Evolutionary conservation across 2,797 vertebrate genomes (phyloP).

Genomic region (Xiphophorus birchmanni): DNA sequence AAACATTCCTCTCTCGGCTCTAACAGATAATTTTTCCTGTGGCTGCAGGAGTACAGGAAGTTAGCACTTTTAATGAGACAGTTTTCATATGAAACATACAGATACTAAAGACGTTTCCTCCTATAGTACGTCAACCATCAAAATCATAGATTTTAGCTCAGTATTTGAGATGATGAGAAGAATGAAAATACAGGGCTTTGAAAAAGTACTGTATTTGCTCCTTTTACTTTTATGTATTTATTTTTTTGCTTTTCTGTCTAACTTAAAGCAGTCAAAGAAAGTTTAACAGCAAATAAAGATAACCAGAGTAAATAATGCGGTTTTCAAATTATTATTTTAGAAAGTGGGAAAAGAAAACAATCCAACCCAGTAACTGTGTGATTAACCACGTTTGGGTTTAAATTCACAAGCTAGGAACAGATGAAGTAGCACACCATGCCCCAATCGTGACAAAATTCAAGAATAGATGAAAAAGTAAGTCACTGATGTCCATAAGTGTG

Average conservation of each 20-base stretch:
- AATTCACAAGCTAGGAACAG: not conserved
- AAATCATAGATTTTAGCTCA: not conserved
- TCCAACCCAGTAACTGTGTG: not conserved
- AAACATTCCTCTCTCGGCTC: too few relatives aligned
- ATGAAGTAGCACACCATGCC: not conserved
- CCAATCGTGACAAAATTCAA: not conserved
- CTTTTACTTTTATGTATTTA: not conserved
- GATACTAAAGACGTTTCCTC: not conserved
- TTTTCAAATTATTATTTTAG: not conserved
- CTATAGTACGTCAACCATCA: not conserved
- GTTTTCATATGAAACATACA: not conserved
- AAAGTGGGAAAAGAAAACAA: not conserved
- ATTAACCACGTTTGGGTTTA: not conserved
- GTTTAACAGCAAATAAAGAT: not conserved
- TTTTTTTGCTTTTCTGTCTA: not conserved
- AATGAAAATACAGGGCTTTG: not conserved
- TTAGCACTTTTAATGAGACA: slow-evolving; percentile 1
- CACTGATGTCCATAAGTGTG: too few relatives aligned
- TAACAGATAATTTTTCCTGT: not conserved
- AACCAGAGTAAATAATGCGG: not conserved
- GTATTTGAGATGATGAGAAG: slow-evolving; percentile 7
- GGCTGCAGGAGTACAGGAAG: not conserved
- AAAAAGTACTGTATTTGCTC: not conserved
- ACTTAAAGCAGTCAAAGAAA: not conserved
- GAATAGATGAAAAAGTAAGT: not conserved